Percentiles rank a stretch among this genome's conserved stretches.
phyloP scores from a whole-genome alignment of 2,888 invertebrate species.

The Chelonus formosanus region DNA sequence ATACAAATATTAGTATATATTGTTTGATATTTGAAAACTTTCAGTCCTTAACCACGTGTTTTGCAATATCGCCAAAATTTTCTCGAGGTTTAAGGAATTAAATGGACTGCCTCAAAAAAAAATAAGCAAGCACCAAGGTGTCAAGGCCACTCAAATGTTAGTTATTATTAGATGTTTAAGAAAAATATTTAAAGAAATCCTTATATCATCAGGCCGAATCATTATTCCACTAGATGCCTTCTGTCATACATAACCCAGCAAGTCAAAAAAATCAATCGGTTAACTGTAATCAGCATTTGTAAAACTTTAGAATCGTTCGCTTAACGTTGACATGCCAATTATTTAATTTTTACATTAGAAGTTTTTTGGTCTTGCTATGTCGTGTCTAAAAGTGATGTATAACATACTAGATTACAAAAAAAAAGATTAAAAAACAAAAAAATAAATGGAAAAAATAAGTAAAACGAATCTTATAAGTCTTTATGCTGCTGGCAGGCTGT shows the following conservation, averaged over 20 bases:
- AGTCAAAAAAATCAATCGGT: conserved; percentile 21
- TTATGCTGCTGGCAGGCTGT: conserved; percentile 65
- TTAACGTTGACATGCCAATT: conserved; percentile 45
- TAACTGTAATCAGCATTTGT: conserved; percentile 47
- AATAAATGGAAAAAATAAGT: conserved; percentile 27
- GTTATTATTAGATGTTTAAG: conserved; percentile 35
- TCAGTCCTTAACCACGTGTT: conserved; percentile 3
- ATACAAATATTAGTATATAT: neutral
- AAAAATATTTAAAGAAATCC: conserved; percentile 23
- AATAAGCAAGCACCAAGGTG: conserved; percentile 35
- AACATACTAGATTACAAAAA: conserved; percentile 9
- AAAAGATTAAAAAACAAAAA: conserved; percentile 25
- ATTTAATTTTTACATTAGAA: conserved; percentile 42
- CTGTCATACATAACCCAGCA: conserved; percentile 35
- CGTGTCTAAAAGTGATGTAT: conserved; percentile 20
- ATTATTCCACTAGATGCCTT: conserved; percentile 42
- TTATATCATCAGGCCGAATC: conserved; percentile 39
- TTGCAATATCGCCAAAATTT: conserved; percentile 25
- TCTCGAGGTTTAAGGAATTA: conserved; percentile 17
- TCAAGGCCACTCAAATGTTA: conserved; percentile 37
- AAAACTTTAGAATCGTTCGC: conserved; percentile 46
- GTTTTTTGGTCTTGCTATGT: conserved; percentile 20
- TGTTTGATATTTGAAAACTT: neutral
- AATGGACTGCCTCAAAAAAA: conserved; percentile 33
- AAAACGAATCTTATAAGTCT: conserved; percentile 45